A percentile compares a stretch with the other conserved stretches of the same genome.
These are phyloP conservation scores for Sebastes aleutianus DNA, from an alignment of 2,797 vertebrate genomes.

Conservation along the genomic window DNA sequence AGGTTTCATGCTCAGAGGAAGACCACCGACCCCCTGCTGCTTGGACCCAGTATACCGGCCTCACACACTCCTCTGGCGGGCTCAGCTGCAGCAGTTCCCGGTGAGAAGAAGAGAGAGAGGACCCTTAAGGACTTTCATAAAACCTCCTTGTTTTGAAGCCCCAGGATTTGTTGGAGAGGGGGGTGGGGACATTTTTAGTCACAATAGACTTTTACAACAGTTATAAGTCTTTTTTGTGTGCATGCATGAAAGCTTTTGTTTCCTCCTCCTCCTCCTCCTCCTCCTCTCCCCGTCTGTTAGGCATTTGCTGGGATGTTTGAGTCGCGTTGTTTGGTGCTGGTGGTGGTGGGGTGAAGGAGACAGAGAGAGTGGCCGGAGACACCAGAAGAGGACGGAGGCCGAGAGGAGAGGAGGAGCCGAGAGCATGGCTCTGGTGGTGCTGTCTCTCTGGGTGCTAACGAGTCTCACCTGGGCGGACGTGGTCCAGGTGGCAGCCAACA, in stretches of 20 bases:
- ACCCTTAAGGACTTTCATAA: conserved; percentile 40
- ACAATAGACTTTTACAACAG: conserved; percentile 72
- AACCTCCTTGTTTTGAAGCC: conserved; percentile 33
- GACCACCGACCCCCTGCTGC: conserved; percentile 25
- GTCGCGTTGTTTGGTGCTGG: conserved; percentile 52
- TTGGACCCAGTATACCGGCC: conserved; percentile 48
- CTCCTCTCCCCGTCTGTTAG: conserved; percentile 49
- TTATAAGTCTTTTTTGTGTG: conserved; percentile 45
- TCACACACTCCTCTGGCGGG: conserved; percentile 41
- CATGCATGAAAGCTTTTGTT: conserved; percentile 50
- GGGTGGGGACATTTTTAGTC: conserved; percentile 36
- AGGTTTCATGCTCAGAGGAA: conserved; percentile 34
- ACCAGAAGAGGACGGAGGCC: conserved; percentile 52
- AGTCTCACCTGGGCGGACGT: conserved; percentile 83
- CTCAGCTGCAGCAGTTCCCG: conserved; percentile 58
- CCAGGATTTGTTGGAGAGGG: conserved; percentile 56
- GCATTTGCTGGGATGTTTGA: conserved; percentile 80
- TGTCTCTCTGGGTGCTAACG: conserved; percentile 81
- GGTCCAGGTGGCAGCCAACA: conserved; percentile 83
- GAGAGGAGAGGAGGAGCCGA: conserved; percentile 48
- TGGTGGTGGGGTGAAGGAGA: conserved; percentile 75
- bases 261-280: not conserved
- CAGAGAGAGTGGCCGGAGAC: conserved; percentile 69
- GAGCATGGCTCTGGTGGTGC: conserved; percentile 81
- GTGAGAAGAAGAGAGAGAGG: conserved; percentile 51